Evolutionary conservation across 2,113 vertebrate species (phyloP), one percentile per base, ranked within the genome.

Genomic region (Coregonus clupeaformis): DNA sequence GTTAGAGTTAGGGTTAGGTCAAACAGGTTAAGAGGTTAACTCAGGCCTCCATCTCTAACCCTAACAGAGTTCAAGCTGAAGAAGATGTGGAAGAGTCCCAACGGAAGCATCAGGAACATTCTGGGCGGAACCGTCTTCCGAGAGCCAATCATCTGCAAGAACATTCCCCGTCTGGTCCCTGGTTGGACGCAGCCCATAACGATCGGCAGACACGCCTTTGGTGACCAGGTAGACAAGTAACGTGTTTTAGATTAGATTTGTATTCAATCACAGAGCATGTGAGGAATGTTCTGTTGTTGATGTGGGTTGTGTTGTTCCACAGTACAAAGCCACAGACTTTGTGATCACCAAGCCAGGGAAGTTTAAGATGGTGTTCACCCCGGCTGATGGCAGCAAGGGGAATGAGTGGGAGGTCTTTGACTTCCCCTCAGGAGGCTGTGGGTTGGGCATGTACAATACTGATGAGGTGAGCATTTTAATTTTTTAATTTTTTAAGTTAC

Each of bases 31-130:
- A 49, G 9, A 49, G 47, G 47, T 49, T 49, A 49, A 49, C 47
- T 13, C 9, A 49, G 9, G 32, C 32, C 32, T 36, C 6, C 32
- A 36, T 36, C 32, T 36, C 32, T 36, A 11, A 49, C 47, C 47
- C 11, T 14, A 14, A 0, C 81, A 96, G 97, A 98, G 83, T 99
- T 98, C 89, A 97, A 96, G 66, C 89, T 98, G 71, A 98, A 98
- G 90, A 97, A 97, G 82, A 99, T 99, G 97, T 98, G 97, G 97
- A 98, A 96, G 83, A 98, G 97, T 82, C 97, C 97, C 5, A 99
- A 99, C 0, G 97, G 97, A 60, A 98, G 97, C n/a, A 97, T 99
- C 91, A 91, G 97, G 72, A 99, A 99, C 91, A 97, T 99, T 83
- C 87, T 99, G 60, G 97, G 96, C 0, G 97, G 97, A 0, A 99